Evolutionary conservation across 2,113 vertebrate genomes (phyloP), one percentile per base, ranked within the genome.

Genomic region (Scomber japonicus): DNA sequence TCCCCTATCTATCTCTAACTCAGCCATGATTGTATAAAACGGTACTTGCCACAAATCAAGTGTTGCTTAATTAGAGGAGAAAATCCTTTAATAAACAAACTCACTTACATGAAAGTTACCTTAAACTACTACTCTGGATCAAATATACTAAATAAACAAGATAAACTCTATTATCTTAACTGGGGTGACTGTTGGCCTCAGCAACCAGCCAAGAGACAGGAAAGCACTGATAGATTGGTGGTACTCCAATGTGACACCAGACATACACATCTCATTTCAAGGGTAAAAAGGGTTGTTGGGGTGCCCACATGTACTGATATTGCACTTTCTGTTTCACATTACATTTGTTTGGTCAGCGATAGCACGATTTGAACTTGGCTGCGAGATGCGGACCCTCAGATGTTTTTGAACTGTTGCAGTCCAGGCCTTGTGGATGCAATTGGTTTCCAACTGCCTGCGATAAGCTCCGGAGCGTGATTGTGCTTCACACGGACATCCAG

Each of bases 401-500:
- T 80, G 65, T 81, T 55, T 81, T 63, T 78, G 61, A 63, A 82
- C 71, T 40, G 15, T 56, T 77, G 68, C 64, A 50, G 62, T 30
- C 64, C 56, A 30, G 55, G 45, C 57, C 46, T 35, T n/a, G 50
- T 81, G 81, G 75, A 75, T 75, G 81, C 83, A 69, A 66, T n/a
- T 63, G 56, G 19, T 65, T 74, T 75, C 66, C 65, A 81, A 44
- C 74, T 60, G 80, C 49, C 65, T 63, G 82, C 0, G 80, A 85
- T 81, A 80, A 83, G 71, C 68, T 84, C 54, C 75, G 59, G 80
- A 82, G 59, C 13, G 9, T 73, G 78, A 83, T 83, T 62, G 57
- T 70, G 67, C 55, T 60, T 77, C 56, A 73, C 82, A 75, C n/a
- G 53, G 55, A 76, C 71, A 76, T 56, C 55, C 44, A 63, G 24